Conservation (phyloP, 2,888 invertebrate genomes). For the Drosophila phalerata region DNA sequence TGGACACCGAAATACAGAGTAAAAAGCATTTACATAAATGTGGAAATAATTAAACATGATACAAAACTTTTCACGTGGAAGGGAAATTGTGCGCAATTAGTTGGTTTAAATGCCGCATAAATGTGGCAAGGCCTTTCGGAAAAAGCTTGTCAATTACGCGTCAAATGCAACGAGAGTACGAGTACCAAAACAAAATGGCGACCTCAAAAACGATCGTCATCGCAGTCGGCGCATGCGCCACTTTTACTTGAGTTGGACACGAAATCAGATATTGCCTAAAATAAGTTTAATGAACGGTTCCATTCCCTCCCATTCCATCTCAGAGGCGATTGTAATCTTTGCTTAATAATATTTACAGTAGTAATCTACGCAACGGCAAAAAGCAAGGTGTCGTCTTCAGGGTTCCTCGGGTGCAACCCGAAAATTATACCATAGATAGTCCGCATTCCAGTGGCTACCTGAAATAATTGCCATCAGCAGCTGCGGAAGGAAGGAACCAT, state of each 20-base stretch:
- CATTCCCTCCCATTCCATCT: constrained; percentile 25
- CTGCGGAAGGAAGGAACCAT: constrained; percentile 42
- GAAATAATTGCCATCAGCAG: constrained; percentile 78
- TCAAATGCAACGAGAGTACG: constrained; percentile 52
- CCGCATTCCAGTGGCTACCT: constrained; percentile 66
- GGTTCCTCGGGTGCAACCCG: constrained; percentile 23
- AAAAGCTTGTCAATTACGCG: constrained; percentile 66
- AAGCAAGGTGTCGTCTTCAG: constrained; percentile 72
- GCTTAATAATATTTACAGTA: constrained; percentile 82
- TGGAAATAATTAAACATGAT: constrained; percentile 80
- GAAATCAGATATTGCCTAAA: constrained; percentile 65
- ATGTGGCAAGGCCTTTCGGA: constrained; percentile 57
- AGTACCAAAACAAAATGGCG: constrained; percentile 48
- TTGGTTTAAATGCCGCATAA: constrained; percentile 84
- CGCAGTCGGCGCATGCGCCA: constrained; percentile 66
- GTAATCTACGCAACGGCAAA: constrained; percentile 71
- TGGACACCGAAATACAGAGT: constrained; percentile 9
- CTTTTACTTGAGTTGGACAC: constrained; percentile 46
- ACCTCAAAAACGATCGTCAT: not conserved
- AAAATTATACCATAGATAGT: constrained; percentile 59
- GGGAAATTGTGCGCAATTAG: constrained; percentile 80
- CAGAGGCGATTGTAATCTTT: constrained; percentile 71
- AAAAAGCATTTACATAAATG: constrained; percentile 73
- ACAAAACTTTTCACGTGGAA: constrained; percentile 66
- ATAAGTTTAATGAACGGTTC: constrained; percentile 75